phyloP scores from a whole-genome alignment of 2,888 invertebrate species.

The Caenorhabditis plicata region DNA sequence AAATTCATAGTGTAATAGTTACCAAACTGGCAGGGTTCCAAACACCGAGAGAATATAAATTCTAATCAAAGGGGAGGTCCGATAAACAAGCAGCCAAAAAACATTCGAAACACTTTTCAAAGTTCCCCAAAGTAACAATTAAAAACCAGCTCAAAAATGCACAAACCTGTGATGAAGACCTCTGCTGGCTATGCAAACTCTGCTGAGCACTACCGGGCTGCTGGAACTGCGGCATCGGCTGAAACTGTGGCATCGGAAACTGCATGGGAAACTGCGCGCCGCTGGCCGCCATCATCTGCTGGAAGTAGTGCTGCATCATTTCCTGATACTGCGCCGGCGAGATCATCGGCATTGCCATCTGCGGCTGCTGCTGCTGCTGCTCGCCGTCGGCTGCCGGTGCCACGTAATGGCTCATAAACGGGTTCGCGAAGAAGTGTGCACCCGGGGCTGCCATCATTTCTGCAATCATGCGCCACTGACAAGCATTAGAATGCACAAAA shows the following conservation, averaged over 20 bases:
- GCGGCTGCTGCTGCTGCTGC: slow-evolving; percentile 9
- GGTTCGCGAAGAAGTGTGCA: slow-evolving; percentile 60
- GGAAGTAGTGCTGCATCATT: slow-evolving; percentile 64
- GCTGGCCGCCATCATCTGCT: slow-evolving; percentile 50
- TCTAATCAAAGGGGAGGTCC: neutral
- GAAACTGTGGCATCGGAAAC: slow-evolving; percentile 47
- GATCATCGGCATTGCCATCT: slow-evolving; percentile 41
- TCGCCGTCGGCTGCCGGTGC: slow-evolving; percentile 24
- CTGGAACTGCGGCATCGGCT: slow-evolving; percentile 10
- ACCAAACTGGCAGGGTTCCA: no score
- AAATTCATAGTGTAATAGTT: no score
- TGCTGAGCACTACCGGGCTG: no score
- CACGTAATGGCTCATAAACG: slow-evolving; percentile 62
- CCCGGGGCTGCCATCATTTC: slow-evolving; percentile 42
- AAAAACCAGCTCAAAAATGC: neutral
- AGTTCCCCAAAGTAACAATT: neutral
- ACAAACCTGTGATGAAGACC: slow-evolving; percentile 36
- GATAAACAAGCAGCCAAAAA: neutral
- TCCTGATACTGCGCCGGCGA: slow-evolving; percentile 63
- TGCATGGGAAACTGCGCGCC: slow-evolving; percentile 40
- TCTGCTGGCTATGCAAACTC: slow-evolving; percentile 23
- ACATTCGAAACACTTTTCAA: neutral
- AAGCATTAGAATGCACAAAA: neutral
- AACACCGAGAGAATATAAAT: no score
- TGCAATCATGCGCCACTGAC: slow-evolving; percentile 12